These are phyloP conservation scores for Choloepus didactylus DNA, from an alignment of 2,797 vertebrate species.

Conservation along the genomic window DNA sequence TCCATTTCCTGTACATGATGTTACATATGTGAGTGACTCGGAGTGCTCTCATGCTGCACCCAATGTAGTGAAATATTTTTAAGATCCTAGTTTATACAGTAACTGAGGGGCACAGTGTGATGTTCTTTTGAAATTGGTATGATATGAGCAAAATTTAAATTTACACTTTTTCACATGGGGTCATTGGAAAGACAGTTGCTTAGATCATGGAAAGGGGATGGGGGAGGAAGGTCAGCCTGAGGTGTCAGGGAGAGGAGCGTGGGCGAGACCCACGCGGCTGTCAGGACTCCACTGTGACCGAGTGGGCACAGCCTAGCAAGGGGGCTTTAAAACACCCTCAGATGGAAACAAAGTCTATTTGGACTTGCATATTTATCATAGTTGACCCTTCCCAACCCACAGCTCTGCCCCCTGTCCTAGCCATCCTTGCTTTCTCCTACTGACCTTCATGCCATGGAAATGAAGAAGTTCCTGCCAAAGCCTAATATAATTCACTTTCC, in stretches of 20 bases:
- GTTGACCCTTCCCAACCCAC: neutral
- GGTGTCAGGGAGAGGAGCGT: neutral
- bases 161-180: neutral
- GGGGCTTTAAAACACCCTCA: neutral
- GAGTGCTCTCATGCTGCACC: neutral
- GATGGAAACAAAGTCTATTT: neutral
- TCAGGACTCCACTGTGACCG: neutral
- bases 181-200: neutral
- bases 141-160: neutral
- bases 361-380: neutral
- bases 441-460: neutral
- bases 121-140: constrained; percentile 10
- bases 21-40: neutral
- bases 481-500: neutral
- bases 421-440: neutral
- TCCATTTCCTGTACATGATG: neutral
- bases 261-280: neutral
- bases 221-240: neutral
- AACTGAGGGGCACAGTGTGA: neutral
- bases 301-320: neutral
- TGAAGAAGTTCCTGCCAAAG: neutral
- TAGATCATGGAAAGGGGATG: neutral
- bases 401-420: neutral
- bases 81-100: neutral
- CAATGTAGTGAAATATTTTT: neutral